Evolutionary conservation across 2,888 invertebrate species (phyloP).

Genomic region (Microctonus hyperodae): DNA sequence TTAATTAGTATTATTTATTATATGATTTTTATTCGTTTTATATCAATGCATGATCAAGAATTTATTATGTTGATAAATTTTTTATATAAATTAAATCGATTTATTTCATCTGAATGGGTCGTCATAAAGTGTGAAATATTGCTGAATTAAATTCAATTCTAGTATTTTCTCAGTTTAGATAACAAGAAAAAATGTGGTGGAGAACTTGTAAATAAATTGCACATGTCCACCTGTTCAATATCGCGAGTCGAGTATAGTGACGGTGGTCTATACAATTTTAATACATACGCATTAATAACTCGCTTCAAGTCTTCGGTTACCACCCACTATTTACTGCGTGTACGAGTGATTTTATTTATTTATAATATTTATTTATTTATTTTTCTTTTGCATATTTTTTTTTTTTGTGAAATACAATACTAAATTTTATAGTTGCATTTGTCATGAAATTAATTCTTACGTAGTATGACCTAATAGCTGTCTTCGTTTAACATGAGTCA

Average conservation of each 20-base stretch:
- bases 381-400: background rate
- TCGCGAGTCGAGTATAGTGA: background rate
- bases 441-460: background rate
- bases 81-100: background rate
- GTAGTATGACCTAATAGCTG: background rate
- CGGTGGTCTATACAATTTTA: background rate
- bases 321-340: constrained; percentile 9
- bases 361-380: too few relatives aligned
- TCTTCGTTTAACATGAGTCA: background rate
- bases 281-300: constrained; percentile 9
- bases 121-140: background rate
- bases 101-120: background rate
- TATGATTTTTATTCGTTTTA: background rate
- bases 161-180: background rate
- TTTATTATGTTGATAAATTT: background rate
- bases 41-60: background rate
- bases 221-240: constrained; percentile 8
- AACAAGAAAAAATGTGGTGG: background rate
- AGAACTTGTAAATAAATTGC: background rate
- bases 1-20: background rate
- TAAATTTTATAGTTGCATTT: background rate
- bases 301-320: background rate
- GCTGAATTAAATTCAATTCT: background rate
- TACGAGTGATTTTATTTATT: background rate
- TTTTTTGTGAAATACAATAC: background rate